phyloP scores from a whole-genome alignment of 2,797 vertebrate genomes.

The Ctenopoma multispine region DNA sequence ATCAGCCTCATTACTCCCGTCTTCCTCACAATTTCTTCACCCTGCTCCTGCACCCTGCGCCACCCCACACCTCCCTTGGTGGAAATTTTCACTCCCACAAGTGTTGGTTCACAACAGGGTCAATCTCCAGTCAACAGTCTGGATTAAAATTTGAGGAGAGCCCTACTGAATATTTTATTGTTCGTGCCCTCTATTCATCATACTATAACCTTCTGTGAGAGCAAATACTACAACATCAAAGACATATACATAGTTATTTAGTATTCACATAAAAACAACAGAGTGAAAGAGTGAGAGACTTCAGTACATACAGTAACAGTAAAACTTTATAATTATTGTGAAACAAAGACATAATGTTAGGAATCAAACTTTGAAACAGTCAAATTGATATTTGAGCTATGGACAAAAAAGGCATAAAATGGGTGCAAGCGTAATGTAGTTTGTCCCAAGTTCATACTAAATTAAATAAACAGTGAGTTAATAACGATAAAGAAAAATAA shows the following conservation, averaged over 20 bases:
- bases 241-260: no score
- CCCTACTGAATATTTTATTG: conserved; percentile 81
- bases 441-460: not conserved
- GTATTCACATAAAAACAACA: no score
- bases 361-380: not conserved
- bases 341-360: no score
- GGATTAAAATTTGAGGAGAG: conserved; percentile 79
- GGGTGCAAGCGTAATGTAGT: not conserved
- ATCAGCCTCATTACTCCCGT: conserved; percentile 65
- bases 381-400: no score
- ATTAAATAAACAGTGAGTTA: no score
- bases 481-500: no score
- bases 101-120: conserved; percentile 77
- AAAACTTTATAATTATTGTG: not conserved
- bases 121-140: conserved; percentile 78
- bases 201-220: conserved; percentile 38
- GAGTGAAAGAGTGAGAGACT: no score
- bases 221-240: no score
- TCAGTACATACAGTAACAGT: no score
- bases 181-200: conserved; percentile 69
- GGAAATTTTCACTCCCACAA: conserved; percentile 72
- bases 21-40: conserved; percentile 56
- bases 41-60: conserved; percentile 40
- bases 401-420: not conserved
- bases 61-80: conserved; percentile 39